phyloP scores from a whole-genome alignment of 2,113 vertebrate species.

The Cyrtonyx montezumae region DNA sequence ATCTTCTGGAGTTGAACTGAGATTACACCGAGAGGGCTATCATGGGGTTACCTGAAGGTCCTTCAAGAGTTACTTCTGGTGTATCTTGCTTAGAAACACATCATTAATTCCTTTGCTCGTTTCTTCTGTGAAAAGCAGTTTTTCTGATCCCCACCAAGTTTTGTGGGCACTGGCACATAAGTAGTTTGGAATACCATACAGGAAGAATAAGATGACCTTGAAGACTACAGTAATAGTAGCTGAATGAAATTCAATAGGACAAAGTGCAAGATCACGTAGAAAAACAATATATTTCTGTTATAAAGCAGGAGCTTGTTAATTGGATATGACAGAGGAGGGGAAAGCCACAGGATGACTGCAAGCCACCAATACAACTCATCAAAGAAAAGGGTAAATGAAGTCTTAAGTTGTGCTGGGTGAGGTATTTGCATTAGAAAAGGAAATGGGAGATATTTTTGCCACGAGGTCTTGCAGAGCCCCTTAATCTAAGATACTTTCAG shows the following conservation, averaged over 20 bases:
- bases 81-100: background rate
- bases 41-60: rapidly evolving
- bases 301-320: conserved; percentile 54
- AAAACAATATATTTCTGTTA: conserved; percentile 32
- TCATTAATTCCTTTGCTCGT: background rate
- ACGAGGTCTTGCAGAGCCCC: background rate
- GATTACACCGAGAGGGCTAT: background rate
- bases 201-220: conserved; percentile 55
- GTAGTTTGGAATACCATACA: background rate
- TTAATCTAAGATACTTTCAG: background rate
- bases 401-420: background rate
- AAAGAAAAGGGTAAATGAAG: background rate
- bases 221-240: conserved; percentile 3
- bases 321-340: conserved; percentile 55
- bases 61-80: background rate
- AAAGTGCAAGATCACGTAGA: conserved; percentile 45
- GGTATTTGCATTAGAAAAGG: background rate
- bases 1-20: background rate
- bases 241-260: conserved; percentile 64
- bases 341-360: conserved; percentile 24
- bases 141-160: background rate
- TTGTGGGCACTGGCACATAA: background rate
- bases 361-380: background rate
- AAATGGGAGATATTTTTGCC: background rate
- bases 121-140: background rate